Evolutionary conservation across 2,888 invertebrate genomes (phyloP).

Genomic region (Tipula lateralis): DNA sequence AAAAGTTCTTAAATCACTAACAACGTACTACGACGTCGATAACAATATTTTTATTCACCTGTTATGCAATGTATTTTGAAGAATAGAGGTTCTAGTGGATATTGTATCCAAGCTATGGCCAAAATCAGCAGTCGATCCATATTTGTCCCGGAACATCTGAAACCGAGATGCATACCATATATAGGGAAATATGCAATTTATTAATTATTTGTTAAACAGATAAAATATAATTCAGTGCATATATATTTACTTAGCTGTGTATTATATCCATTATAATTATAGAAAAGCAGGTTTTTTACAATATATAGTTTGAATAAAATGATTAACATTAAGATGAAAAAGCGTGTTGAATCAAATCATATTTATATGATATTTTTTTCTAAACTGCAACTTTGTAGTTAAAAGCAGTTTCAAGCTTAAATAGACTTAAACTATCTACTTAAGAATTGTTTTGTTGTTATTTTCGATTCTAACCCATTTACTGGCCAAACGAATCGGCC

Average conservation of each 20-base stretch:
- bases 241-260: neutral
- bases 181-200: neutral
- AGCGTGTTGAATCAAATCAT: neutral
- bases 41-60: neutral
- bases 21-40: too few species aligned
- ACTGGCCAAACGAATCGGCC: too few species aligned
- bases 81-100: constrained; percentile 2
- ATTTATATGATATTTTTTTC: neutral
- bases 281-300: neutral
- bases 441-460: too few species aligned
- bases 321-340: neutral
- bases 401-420: too few species aligned
- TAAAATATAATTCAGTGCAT: neutral
- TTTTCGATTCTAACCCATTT: too few species aligned
- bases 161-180: neutral
- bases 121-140: neutral
- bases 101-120: neutral
- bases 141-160: constrained; percentile 4
- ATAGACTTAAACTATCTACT: too few species aligned
- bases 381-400: too few species aligned
- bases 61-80: neutral
- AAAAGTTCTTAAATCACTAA: too few species aligned
- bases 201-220: neutral
- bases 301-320: neutral
- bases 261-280: neutral